Evolutionary conservation across 2,888 invertebrate genomes (phyloP), one percentile per base, ranked within the genome.

Genomic region (Scelioninae gen. 2): DNA sequence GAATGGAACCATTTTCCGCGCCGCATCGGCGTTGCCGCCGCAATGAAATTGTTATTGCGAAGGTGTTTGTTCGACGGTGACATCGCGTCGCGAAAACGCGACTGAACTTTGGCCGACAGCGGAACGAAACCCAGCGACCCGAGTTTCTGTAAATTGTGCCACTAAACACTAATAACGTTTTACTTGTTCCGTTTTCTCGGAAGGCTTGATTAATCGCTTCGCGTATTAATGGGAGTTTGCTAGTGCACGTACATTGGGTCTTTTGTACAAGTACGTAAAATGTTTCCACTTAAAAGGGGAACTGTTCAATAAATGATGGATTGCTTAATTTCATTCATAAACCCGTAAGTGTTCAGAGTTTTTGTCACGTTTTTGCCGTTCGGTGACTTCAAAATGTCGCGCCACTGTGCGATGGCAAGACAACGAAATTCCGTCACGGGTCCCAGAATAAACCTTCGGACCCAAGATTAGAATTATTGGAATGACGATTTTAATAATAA

Each of bases 161-260:
- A 81, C 79, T 78, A 78, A 79, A 77, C 78, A 61, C 80, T 80
- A 83, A 84, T 84, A 84, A 82, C 78, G 81, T 81, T 81, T 80
- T 78, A 80, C 81, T 82, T 81, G 82, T 83, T 82, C 79, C 79
- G 79, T 79, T 79, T 83, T 84, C 84, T 81, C 72, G 80, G 84
- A 84, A 84, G 79, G 78, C 81, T 82, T 84, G 81, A 84, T 84
- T 84, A 83, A 84, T 84, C 81, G 31, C 31, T 39, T 15, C 28
- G 28, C 41, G 48, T 37, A 45, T 50, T 67, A 63, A 73, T 63
- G 50, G 35, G 16, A 15, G 10, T n/a, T 19, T 65, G 35, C 11
- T 33, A 1, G 6, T 15, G 6, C 31, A 31, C 7, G n/a, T 41
- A 50, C 31, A 65, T 64, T 53, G 37, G 11, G 9, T 35, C 53